phyloP scores from a whole-genome alignment of 2,113 vertebrate species.

The Hippocampus barbouri region DNA sequence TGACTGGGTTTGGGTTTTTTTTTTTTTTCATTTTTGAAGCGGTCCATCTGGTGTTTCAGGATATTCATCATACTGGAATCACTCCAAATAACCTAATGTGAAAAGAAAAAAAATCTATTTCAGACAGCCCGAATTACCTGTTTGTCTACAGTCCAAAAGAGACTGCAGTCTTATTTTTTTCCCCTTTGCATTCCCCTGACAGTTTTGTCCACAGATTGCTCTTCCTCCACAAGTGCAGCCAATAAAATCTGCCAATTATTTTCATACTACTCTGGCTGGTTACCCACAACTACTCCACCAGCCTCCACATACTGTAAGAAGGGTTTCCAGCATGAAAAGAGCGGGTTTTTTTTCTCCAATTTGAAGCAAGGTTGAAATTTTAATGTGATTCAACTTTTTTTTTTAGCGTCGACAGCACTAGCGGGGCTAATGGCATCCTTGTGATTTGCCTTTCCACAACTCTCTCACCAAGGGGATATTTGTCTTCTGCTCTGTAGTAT shows the following conservation, averaged over 20 bases:
- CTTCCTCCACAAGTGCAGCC: slow-evolving; percentile 33
- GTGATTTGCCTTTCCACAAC: slow-evolving; percentile 29
- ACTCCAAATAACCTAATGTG: slow-evolving; percentile 11
- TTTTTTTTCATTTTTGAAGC: not conserved
- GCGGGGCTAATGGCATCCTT: slow-evolving; percentile 18
- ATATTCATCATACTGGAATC: slow-evolving; percentile 1
- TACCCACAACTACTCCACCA: slow-evolving; percentile 23
- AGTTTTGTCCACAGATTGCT: slow-evolving; percentile 43
- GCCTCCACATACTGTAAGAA: slow-evolving; percentile 29
- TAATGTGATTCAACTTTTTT: not conserved
- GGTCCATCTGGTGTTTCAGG: slow-evolving; percentile 2
- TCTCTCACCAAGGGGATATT: slow-evolving; percentile 11
- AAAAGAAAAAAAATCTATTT: not conserved
- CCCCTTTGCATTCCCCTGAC: slow-evolving; percentile 32
- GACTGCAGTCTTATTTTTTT: not conserved
- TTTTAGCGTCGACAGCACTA: slow-evolving; percentile 13
- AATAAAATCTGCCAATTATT: slow-evolving; percentile 31
- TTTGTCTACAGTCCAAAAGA: slow-evolving; percentile 21
- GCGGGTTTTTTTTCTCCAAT: not conserved
- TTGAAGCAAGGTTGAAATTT: not conserved
- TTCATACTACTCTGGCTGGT: slow-evolving; percentile 28
- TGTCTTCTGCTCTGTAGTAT: not conserved
- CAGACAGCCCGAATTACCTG: slow-evolving; percentile 4
- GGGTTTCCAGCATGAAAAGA: slow-evolving; percentile 20
- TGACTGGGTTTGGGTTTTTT: not conserved